phyloP scores from a whole-genome alignment of 1,140 invertebrate species.

The Drosophila nigromelanica region DNA sequence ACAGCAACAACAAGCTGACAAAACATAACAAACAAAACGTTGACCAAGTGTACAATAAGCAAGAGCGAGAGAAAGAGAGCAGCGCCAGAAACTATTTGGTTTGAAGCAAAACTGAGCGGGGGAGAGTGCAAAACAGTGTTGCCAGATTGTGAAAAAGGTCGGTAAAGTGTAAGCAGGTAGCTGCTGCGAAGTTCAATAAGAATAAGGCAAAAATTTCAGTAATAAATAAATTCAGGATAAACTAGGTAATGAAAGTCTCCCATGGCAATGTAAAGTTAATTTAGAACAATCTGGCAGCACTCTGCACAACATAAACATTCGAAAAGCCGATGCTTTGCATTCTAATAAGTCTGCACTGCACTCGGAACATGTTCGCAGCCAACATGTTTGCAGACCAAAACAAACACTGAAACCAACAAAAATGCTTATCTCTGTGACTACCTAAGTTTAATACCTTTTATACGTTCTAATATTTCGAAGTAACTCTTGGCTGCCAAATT shows the following conservation, averaged over 20 bases:
- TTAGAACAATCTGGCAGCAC: conserved; percentile 35
- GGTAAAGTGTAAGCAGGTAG: neutral
- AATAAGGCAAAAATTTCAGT: neutral
- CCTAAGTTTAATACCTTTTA: neutral
- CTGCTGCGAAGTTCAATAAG: neutral
- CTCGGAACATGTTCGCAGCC: conserved; percentile 48
- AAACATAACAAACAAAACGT: conserved; percentile 12
- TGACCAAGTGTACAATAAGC: conserved; percentile 4
- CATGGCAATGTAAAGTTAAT: neutral
- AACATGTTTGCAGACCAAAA: conserved; percentile 46
- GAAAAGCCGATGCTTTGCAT: neutral
- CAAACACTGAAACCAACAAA: conserved; percentile 13
- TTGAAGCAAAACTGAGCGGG: neutral
- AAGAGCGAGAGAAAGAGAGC: neutral
- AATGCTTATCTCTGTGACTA: conserved; percentile 1
- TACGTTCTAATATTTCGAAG: conserved; percentile 9
- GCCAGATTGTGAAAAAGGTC: conserved; percentile 24
- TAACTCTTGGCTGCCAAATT: conserved; percentile 50
- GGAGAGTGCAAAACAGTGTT: conserved; percentile 17
- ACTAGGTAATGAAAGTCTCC: no score
- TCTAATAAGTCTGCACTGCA: conserved; percentile 17
- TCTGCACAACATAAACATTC: neutral
- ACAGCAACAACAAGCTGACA: conserved; percentile 1
- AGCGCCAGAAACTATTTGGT: conserved; percentile 22
- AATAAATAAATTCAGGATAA: no score